Evolutionary conservation across 2,113 vertebrate species (phyloP).

Genomic region (Perca schrenkii): DNA sequence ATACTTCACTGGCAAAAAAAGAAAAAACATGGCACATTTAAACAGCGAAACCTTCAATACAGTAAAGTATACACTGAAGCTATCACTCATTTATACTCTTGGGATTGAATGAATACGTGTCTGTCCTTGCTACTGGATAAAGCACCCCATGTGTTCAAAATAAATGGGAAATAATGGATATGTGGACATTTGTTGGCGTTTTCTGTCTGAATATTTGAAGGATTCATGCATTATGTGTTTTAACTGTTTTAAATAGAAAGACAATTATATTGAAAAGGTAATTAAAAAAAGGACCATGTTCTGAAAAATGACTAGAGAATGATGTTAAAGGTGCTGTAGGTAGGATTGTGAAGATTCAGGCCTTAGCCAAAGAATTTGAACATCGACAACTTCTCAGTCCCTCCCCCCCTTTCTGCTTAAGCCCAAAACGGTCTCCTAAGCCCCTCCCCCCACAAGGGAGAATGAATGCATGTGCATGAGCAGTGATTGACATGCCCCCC

Average conservation of each 20-base stretch:
- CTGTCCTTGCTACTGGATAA: constrained; percentile 54
- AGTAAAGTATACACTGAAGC: constrained; percentile 11
- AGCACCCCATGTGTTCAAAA: constrained; percentile 67
- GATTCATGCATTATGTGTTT: not conserved
- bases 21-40: constrained; percentile 16
- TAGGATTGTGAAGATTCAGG: no score
- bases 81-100: constrained; percentile 38
- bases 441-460: no score
- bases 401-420: no score
- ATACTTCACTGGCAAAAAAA: constrained; percentile 8
- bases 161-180: constrained; percentile 67
- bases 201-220: constrained; percentile 51
- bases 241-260: not conserved
- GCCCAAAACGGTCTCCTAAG: no score
- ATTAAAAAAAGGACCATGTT: no score
- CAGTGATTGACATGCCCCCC: no score
- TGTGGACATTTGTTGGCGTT: constrained; percentile 70
- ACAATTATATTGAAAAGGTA: not conserved
- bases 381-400: no score
- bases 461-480: no score
- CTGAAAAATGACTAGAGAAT: not conserved
- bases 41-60: constrained; percentile 8
- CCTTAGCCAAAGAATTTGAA: no score
- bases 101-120: constrained; percentile 46
- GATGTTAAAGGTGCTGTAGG: not conserved